phyloP scores from a whole-genome alignment of 2,888 invertebrate species.

The Catocala sponsa region DNA sequence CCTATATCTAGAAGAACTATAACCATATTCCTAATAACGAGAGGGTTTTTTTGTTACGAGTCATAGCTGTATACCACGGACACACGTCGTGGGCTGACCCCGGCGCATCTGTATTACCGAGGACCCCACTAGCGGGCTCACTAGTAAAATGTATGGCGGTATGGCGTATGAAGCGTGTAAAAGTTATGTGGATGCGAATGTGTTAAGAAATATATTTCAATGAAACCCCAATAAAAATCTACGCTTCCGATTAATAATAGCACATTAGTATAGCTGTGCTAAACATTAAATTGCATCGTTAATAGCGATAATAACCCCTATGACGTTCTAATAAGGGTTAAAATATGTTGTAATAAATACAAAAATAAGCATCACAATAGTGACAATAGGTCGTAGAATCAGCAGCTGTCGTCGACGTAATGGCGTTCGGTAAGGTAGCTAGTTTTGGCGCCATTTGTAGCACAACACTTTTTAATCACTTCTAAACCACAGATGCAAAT shows the following conservation, averaged over 20 bases:
- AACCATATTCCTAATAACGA: no score
- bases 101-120: no score
- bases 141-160: no score
- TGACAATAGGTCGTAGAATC: constrained; percentile 63
- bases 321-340: constrained; percentile 33
- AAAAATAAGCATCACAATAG: constrained; percentile 51
- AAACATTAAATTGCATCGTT: constrained; percentile 42
- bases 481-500: constrained; percentile 5
- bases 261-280: constrained; percentile 43
- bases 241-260: constrained; percentile 70
- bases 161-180: no score
- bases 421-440: constrained; percentile 44
- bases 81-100: no score
- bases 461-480: constrained; percentile 8
- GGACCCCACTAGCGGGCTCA: no score
- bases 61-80: no score
- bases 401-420: constrained; percentile 68
- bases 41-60: no score
- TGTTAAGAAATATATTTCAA: constrained; percentile 51
- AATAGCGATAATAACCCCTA: constrained; percentile 40
- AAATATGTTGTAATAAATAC: constrained; percentile 45
- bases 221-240: constrained; percentile 65
- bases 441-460: constrained; percentile 50
- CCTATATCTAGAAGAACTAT: no score
- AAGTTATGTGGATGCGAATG: no score